These are phyloP conservation scores for Astyanax mexicanus DNA, from an alignment of 2,797 vertebrate species.

Conservation along the genomic window DNA sequence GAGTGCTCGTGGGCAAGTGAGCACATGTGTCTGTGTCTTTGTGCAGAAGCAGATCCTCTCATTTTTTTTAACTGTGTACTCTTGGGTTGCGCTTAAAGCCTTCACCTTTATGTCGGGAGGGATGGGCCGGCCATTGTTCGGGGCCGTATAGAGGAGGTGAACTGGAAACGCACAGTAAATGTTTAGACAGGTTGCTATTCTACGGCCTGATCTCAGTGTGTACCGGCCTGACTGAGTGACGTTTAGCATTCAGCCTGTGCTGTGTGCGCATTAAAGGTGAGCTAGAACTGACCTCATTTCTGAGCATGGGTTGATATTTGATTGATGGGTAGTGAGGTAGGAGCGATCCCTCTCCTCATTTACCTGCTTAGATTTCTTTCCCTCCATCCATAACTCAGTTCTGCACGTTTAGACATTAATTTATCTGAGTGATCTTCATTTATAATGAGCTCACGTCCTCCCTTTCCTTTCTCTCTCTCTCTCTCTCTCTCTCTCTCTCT, in stretches of 20 bases:
- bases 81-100: constrained; percentile 13
- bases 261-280: constrained; percentile 2
- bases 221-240: not conserved
- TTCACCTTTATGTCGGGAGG: constrained; percentile 38
- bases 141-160: constrained; percentile 23
- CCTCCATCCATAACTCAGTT: not conserved
- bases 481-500: not conserved
- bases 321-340: not conserved
- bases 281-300: not conserved
- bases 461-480: too few relatives aligned
- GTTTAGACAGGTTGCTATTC: constrained; percentile 52
- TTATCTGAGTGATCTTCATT: not conserved
- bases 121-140: constrained; percentile 49
- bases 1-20: constrained; percentile 46
- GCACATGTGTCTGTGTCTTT: constrained; percentile 49
- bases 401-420: not conserved
- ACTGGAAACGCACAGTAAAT: constrained; percentile 44
- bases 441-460: not conserved
- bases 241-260: not conserved
- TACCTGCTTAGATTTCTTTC: not conserved
- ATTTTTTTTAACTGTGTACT: constrained; percentile 27
- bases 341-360: not conserved
- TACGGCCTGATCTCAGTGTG: constrained; percentile 21
- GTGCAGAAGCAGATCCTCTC: constrained; percentile 37
- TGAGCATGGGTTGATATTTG: not conserved